Conservation (phyloP, 2,888 invertebrate genomes). For the Congeria kusceri region DNA sequence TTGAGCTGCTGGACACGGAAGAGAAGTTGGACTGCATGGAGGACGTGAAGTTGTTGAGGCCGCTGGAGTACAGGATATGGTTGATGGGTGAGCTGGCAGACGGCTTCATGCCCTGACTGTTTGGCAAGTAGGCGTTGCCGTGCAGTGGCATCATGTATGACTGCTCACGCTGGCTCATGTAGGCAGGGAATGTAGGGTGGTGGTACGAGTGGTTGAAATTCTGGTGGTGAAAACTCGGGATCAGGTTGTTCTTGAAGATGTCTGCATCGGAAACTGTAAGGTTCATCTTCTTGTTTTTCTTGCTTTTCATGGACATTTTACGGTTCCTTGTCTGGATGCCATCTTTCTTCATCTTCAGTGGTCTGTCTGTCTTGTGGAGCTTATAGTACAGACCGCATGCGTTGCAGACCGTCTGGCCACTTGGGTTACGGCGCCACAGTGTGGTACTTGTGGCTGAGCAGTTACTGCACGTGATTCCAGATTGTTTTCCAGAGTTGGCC, state of each 20-base stretch:
- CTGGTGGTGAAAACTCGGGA: slow-evolving; percentile 25
- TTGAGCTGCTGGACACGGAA: slow-evolving; percentile 33
- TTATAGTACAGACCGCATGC: slow-evolving; percentile 99
- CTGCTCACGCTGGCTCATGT: slow-evolving; percentile 38
- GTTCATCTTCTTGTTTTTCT: slow-evolving; percentile 54
- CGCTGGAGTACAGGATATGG: slow-evolving; percentile 12
- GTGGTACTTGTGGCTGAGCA: slow-evolving; percentile 96
- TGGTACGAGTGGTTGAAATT: slow-evolving; percentile 40
- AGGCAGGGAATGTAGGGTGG: slow-evolving; percentile 20
- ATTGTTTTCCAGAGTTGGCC: slow-evolving; percentile 42
- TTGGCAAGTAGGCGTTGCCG: slow-evolving; percentile 16
- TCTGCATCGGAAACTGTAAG: slow-evolving; percentile 55
- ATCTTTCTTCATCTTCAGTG: slow-evolving; percentile 96
- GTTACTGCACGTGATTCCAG: slow-evolving; percentile 91
- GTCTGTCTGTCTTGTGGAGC: slow-evolving; percentile 92
- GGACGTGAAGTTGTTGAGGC: slow-evolving; percentile 34
- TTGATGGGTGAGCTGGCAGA: slow-evolving; percentile 27
- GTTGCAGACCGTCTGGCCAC: slow-evolving; percentile 98
- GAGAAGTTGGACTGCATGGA: slow-evolving; percentile 45
- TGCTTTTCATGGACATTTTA: slow-evolving; percentile 86
- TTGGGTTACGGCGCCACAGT: slow-evolving; percentile 96
- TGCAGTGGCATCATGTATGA: neutral
- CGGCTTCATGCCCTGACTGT: slow-evolving; percentile 22
- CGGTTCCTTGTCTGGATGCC: slow-evolving; percentile 97
- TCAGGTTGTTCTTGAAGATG: slow-evolving; percentile 39